Evolutionary conservation across 2,888 invertebrate species (phyloP), one percentile per base, ranked within the genome.

Genomic region (Galerucella pusilla): DNA sequence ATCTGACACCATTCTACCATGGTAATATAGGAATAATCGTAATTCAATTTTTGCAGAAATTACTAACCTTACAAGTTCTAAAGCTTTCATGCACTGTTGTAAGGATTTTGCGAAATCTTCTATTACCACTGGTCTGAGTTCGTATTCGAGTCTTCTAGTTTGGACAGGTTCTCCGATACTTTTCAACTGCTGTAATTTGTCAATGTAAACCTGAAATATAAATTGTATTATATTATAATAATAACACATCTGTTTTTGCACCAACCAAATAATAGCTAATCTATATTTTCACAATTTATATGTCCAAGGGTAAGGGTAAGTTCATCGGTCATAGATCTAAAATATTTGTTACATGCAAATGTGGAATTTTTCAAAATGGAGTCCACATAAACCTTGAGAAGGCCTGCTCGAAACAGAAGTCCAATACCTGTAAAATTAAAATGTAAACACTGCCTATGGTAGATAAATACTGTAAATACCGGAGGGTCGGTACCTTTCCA

Each of bases 81-180:
- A 87, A 45, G 93, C 93, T 86, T 96, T 96, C 83, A 93, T 93
- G n/a, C 95, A 93, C 76, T 94, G 88, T 85, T 96, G 94, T 70
- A 98, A 90, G 25, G 93, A 89, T 75, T 91, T 90, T 59, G 94
- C 93, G 65, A 97, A 91, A 81, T 95, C 94, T 78, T 97, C 96
- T 77, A 98, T 89, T 0, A 94, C 94, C 0, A 90, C 89, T 2
- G 94, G 95, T 81, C 97, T 91, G 14, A 93, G 91, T 85, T 96
- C 94, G 80, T 90, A 94, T 87, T 98, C 98, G 59, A 92, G 88
- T 81, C 93, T 93, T 64, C 98, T 92, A 79, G 92, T 92, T 84
- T 94, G 94, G 73, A 98, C 95, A 0, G 98, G 97, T 85, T 97
- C 96, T 11, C 98, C 98, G 87, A 93, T 91, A 77, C 91, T 91